Base-by-base conservation (phyloP, 1,140 invertebrate species). In the Luehdorfia chinensis region DNA sequence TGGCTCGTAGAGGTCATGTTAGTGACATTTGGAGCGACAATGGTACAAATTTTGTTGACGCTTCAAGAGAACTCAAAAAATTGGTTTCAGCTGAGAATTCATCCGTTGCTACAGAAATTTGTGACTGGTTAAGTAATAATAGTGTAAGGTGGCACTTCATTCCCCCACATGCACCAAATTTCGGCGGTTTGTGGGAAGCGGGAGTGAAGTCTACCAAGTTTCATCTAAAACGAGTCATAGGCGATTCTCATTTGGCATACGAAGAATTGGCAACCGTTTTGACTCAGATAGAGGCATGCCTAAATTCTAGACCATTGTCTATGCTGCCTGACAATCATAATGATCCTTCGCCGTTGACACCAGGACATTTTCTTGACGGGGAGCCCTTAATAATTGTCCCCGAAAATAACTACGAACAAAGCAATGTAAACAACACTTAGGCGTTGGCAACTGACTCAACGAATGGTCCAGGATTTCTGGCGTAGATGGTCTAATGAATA, bases 21-120 rank as follows among this genome's bases (percentile, higher is more conserved):
- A 9, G 13, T 2, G 15, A 48, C 4, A n/a, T 70, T 1, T 60
- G 41, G 7, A 58, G 53, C 9, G 67, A 70, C 30, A 52, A 57
- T 36, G 59, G 50, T 0, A 67, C 60, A 0, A 65, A 55, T 13
- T 65, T 70, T 36, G 34, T 47, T 0, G 55, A 49, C 0, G 57
- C 57, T 1, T 30, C 34, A 1, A 13, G 47, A 13, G 59, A 62
- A 41, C 27, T 66, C 2, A 18, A 15, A 9, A 6, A 23, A 8
- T 16, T 54, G 11, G 48, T 64, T 18, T 8, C 32, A 16, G n/a
- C 5, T 5, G 31, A 21, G 2, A 44, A 36, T 9, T 41, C 25
- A 3, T 15, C 12, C 1, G 9, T 50, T 3, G 12, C 30, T 1
- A 13, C 15, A n/a, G 39, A 36, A 36, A 15, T 50, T 12, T 4